Evolutionary conservation across 2,888 invertebrate species (phyloP), one percentile per base, ranked within the genome.

Genomic region (Theodoxus fluviatilis): DNA sequence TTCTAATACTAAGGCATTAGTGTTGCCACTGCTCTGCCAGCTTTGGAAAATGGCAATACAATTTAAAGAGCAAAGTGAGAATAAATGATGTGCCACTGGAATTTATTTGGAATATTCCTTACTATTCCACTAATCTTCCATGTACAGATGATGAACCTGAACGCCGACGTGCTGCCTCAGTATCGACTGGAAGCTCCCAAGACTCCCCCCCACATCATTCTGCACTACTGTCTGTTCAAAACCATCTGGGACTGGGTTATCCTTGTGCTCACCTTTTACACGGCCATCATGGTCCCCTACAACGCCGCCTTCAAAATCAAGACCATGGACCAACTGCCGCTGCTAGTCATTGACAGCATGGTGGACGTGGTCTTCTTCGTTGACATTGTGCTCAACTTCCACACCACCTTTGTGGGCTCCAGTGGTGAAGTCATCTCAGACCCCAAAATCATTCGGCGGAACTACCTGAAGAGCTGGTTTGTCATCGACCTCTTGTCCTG

Each of bases 331-430:
- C 85, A 85, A 74, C 86, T 89, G 67, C 88, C 88, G 2, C 72
- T 88, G 4, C 77, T 88, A 3, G 87, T 87, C 31, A 79, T 87
- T 38, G 88, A 88, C 79, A 97, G 97, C 80, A 98, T 99, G 86
- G 99, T 99, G 85, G 99, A 99, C 90, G 98, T 99, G 83, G 96
- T 99, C 87, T 99, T 99, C 91, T 99, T 99, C 91, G 97, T 99
- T 89, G 99, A 99, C 91, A 99, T 99, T 89, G 96, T 98, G 88
- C 93, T 99, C 87, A 99, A 99, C 91, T 99, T 99, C 90, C 99
- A 99, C 90, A 99, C 99, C 78, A 99, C 99, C 77, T 99, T 99
- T 90, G 99, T 99, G 83, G 99, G 99, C 65, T 94, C 90, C 0
- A 89, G 89, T 49, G 90, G 90, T 22, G 90, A 90, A 81, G 98